Evolutionary conservation across 35 echinoderm and acorn worm genomes (phyloP).

Genomic region (Strongylocentrotus purpuratus): DNA sequence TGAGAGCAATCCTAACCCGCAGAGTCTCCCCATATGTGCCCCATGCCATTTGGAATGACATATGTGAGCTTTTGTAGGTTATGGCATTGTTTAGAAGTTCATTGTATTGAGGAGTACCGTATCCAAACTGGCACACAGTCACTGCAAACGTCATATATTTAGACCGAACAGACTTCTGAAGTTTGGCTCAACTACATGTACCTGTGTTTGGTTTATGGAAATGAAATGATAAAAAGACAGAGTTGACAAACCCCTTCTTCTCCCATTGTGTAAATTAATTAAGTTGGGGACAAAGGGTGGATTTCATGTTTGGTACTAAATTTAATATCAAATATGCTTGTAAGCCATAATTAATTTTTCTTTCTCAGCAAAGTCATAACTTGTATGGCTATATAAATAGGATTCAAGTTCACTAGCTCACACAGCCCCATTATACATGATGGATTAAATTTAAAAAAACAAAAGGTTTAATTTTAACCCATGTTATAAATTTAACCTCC

Average conservation of each 20-base stretch:
- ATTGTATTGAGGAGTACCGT: background rate
- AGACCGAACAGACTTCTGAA: background rate
- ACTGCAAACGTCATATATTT: background rate
- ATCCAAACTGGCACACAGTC: background rate
- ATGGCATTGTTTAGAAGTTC: background rate
- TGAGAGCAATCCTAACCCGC: background rate
- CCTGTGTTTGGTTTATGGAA: no score
- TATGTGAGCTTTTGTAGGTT: background rate
- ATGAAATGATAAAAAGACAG: background rate
- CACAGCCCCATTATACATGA: no score
- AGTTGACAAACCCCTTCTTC: background rate
- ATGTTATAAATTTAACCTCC: no score
- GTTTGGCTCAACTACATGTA: background rate
- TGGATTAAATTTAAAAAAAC: no score
- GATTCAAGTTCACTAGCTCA: no score
- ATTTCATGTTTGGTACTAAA: no score
- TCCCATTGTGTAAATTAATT: background rate
- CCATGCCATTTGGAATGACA: background rate
- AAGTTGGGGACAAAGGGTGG: no score
- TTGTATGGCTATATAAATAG: no score
- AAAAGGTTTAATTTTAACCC: no score
- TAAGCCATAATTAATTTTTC: no score
- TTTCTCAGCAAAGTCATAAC: no score
- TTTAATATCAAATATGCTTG: no score
- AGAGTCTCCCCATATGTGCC: background rate